These are phyloP conservation scores for Drosophila colorata DNA, from an alignment of 2,888 invertebrate genomes.

Conservation along the genomic window DNA sequence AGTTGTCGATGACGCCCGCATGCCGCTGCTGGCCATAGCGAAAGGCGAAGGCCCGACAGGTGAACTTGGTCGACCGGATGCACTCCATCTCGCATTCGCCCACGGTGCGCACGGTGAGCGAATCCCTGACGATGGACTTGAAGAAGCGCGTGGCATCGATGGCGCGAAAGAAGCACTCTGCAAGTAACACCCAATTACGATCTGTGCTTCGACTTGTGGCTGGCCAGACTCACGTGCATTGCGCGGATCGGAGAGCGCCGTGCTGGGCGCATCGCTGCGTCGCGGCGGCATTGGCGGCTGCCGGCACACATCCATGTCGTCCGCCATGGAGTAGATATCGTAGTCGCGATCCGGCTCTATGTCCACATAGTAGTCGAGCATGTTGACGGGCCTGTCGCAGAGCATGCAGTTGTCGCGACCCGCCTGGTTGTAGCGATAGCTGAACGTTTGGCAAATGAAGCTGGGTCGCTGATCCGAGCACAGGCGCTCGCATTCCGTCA, in stretches of 20 bases:
- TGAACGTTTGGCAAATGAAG: slow-evolving; percentile 91
- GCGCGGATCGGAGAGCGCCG: slow-evolving; percentile 85
- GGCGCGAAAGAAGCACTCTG: slow-evolving; percentile 94
- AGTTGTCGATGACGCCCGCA: slow-evolving; percentile 90
- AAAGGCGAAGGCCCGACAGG: slow-evolving; percentile 92
- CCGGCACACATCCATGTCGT: slow-evolving; percentile 86
- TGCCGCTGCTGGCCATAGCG: slow-evolving; percentile 89
- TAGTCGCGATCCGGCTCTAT: slow-evolving; percentile 90
- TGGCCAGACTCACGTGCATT: slow-evolving; percentile 81
- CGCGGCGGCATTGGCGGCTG: slow-evolving; percentile 64
- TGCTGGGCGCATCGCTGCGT: slow-evolving; percentile 73
- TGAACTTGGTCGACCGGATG: slow-evolving; percentile 90
- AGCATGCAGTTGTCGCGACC: slow-evolving; percentile 90
- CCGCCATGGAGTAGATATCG: slow-evolving; percentile 92
- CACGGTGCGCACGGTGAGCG: slow-evolving; percentile 89
- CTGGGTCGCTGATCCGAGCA: slow-evolving; percentile 89
- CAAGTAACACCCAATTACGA: slow-evolving; percentile 14
- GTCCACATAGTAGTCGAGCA: slow-evolving; percentile 90
- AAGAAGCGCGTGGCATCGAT: slow-evolving; percentile 90
- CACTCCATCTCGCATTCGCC: slow-evolving; percentile 94
- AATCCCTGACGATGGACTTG: slow-evolving; percentile 88
- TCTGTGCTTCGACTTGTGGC: too few species aligned
- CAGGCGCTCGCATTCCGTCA: slow-evolving; percentile 91
- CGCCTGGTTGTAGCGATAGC: slow-evolving; percentile 87
- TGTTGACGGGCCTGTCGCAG: slow-evolving; percentile 89